Evolutionary conservation across 1,140 invertebrate species (phyloP), one percentile per base, ranked within the genome.

Genomic region (Trichomalopsis sarcophagae): DNA sequence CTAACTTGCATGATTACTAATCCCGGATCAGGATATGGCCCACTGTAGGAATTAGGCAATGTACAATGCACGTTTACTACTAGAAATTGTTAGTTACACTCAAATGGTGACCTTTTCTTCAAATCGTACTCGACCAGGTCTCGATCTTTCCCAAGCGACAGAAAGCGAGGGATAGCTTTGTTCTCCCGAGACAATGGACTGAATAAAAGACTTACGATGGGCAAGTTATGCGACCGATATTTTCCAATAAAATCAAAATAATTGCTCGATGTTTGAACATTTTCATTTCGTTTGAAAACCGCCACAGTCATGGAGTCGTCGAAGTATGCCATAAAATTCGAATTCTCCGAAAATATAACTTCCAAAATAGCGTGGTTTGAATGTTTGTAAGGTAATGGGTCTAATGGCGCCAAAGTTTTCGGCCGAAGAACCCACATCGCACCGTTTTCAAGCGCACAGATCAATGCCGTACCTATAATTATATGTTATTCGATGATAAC

Each of bases 51-150:
- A 68, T 68, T 27, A 68, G 23, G 5, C 66, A 68, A 27, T 68
- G 66, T 66, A 66, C 10, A 44, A 44, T 7, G 11, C 0, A 44
- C 4, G 62, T 66, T 21, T 66, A 11, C 17, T 66, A 44, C 40
- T 9, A 9, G 6, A 44, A 44, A 36, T 36, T 36, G 33, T 6
- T 36, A 6, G 40, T 44, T 44, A 23, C 23, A 77, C 23, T 75
- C 2, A 5, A 75, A 75, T 44, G 17, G 17, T n/a, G 3, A 93
- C 92, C 94, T 95, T n/a, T 92, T 90, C 17, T 93, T 93, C 66
- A 96, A 91, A 87, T 96, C 94, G 88, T 97, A 97, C 91, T 96
- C 96, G 21, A 96, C 94, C 91, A 97, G 89, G n/a, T 94, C 89
- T n/a, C 93, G 87, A 87, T 96, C 95, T 44, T 92, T 89, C 3